These are phyloP conservation scores for Helleia helle DNA, from an alignment of 2,888 invertebrate genomes.

Conservation along the genomic window DNA sequence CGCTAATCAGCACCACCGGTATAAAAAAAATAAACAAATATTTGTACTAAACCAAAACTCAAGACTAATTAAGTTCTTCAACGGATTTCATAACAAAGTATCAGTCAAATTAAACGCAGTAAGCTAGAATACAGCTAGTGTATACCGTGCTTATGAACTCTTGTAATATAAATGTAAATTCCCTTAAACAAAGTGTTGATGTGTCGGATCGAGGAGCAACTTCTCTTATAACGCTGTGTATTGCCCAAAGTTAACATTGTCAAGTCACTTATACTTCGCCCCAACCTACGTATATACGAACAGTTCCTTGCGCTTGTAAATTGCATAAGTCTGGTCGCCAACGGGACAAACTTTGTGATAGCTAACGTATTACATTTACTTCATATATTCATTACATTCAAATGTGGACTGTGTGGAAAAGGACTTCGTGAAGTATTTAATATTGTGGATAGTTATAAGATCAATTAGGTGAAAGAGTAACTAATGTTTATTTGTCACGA, in stretches of 20 bases:
- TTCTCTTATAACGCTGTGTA: constrained; percentile 9
- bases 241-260: constrained; percentile 7
- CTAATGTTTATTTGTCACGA: too few species aligned
- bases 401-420: too few species aligned
- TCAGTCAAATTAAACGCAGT: not conserved
- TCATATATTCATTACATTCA: too few species aligned
- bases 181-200: constrained; percentile 10
- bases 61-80: not conserved
- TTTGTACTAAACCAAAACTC: too few species aligned
- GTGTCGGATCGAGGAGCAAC: constrained; percentile 8
- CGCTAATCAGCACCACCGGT: too few species aligned
- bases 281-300: not conserved
- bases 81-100: not conserved
- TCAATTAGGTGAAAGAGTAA: too few species aligned
- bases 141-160: constrained; percentile 1
- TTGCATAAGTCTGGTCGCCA: not conserved
- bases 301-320: constrained; percentile 5
- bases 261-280: constrained; percentile 2
- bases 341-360: not conserved
- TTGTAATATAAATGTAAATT: constrained; percentile 12
- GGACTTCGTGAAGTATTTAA: too few species aligned
- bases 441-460: too few species aligned
- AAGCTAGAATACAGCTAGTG: not conserved
- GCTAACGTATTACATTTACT: too few species aligned
- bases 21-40: too few species aligned